A percentile compares a stretch with the other conserved stretches of the same genome.
These are phyloP conservation scores for Melanogrammus aeglefinus DNA, from an alignment of 2,797 vertebrate genomes.

Conservation along the genomic window DNA sequence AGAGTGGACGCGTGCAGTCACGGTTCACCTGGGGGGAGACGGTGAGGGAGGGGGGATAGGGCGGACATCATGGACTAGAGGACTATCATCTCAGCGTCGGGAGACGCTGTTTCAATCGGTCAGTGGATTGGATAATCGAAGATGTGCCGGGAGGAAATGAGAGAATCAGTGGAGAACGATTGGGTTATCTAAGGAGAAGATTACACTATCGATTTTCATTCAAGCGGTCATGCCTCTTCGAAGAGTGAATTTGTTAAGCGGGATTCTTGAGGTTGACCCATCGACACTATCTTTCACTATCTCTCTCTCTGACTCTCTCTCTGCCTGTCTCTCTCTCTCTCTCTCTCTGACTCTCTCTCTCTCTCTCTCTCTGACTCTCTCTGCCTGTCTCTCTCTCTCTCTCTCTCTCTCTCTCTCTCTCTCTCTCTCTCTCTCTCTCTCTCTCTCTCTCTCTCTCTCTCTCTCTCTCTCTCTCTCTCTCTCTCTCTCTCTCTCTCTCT, in stretches of 20 bases:
- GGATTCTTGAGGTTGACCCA: slow-evolving; percentile 43
- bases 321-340: neutral
- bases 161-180: slow-evolving; percentile 68
- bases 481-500: too few species aligned
- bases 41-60: neutral
- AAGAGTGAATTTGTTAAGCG: slow-evolving; percentile 59
- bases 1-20: slow-evolving; percentile 28
- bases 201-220: slow-evolving; percentile 79
- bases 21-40: slow-evolving; percentile 35
- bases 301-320: too few species aligned
- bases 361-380: neutral
- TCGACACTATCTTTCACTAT: slow-evolving; percentile 21
- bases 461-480: too few species aligned
- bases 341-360: neutral
- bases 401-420: too few species aligned
- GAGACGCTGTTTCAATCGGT: slow-evolving; percentile 38
- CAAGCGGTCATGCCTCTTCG: slow-evolving; percentile 38
- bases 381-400: too few species aligned
- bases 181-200: slow-evolving; percentile 76
- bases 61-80: slow-evolving; percentile 53
- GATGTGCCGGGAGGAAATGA: slow-evolving; percentile 69
- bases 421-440: too few species aligned
- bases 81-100: slow-evolving; percentile 49
- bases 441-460: too few species aligned
- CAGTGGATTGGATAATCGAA: slow-evolving; percentile 71